phyloP scores from a whole-genome alignment of 2,888 invertebrate genomes.

The Platypus cylindrus region DNA sequence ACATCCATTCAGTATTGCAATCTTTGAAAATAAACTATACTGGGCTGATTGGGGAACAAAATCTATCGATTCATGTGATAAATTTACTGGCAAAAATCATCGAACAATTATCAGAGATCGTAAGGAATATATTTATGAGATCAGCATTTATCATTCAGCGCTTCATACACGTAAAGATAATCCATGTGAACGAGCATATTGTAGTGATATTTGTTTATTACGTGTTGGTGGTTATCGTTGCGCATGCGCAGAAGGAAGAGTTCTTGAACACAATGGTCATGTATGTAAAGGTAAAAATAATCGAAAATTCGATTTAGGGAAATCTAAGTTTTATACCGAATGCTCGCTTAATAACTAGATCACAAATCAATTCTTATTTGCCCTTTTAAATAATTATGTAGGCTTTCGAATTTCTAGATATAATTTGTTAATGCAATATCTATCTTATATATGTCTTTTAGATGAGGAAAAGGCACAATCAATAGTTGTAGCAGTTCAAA shows the following conservation, averaged over 20 bases:
- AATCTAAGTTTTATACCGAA: no score
- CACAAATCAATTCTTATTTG: no score
- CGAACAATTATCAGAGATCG: conserved; percentile 40
- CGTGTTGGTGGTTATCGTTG: conserved; percentile 48
- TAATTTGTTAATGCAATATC: neutral
- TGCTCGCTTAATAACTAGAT: no score
- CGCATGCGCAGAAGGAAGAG: conserved; percentile 64
- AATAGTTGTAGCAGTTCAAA: conserved; percentile 45
- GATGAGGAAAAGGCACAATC: conserved; percentile 35
- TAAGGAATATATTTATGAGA: conserved; percentile 43
- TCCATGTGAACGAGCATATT: conserved; percentile 50
- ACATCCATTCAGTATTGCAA: conserved; percentile 71
- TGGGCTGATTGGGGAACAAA: conserved; percentile 82
- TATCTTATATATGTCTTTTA: conserved; percentile 20
- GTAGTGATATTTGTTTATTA: conserved; percentile 69
- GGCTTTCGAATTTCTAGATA: no score
- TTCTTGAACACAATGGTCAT: conserved; percentile 40
- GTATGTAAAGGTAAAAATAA: conserved; percentile 41
- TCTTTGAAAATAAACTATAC: conserved; percentile 78
- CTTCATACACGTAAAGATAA: conserved; percentile 41
- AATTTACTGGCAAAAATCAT: conserved; percentile 57
- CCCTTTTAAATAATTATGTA: no score
- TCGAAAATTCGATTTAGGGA: no score
- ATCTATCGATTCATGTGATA: conserved; percentile 63
- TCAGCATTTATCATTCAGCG: conserved; percentile 64